These are phyloP conservation scores for Benthochromis sp. DNA, from an alignment of 2,113 vertebrate species.

Conservation along the genomic window DNA sequence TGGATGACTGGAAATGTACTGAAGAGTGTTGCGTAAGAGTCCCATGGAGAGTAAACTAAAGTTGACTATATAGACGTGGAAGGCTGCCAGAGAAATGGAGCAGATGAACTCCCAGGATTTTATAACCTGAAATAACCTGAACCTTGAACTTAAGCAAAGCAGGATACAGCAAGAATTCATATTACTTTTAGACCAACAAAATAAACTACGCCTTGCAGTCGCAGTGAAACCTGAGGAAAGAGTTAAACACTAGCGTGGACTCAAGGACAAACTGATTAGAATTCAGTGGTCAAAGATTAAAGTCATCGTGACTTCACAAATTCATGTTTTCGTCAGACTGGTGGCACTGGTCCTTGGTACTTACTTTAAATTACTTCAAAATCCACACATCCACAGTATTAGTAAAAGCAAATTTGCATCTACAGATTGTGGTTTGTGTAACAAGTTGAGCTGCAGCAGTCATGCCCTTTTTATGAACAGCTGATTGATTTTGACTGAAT, in stretches of 20 bases:
- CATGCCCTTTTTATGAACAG: neutral
- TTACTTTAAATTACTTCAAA: neutral
- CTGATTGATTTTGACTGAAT: neutral
- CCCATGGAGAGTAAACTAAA: rapidly evolving
- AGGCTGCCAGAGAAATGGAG: neutral
- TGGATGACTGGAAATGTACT: neutral
- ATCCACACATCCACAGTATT: neutral
- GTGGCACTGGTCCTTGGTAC: neutral
- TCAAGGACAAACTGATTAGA: neutral
- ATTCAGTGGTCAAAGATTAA: neutral
- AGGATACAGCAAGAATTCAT: neutral
- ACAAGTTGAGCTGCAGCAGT: neutral
- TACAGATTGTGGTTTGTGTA: neutral
- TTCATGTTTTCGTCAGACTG: neutral
- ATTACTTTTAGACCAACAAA: neutral
- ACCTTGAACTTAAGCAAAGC: neutral
- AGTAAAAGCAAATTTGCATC: neutral
- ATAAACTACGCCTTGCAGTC: neutral
- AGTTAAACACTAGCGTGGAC: neutral
- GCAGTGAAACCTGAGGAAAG: neutral
- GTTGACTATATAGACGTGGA: rapidly evolving
- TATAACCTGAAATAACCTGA: neutral
- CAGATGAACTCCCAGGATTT: neutral
- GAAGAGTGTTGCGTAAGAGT: rapidly evolving
- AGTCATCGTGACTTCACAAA: neutral